A percentile compares a stretch with the other conserved stretches of the same genome.
These are phyloP conservation scores for Zelleria hepariella DNA, from an alignment of 2,888 invertebrate species.

Conservation along the genomic window DNA sequence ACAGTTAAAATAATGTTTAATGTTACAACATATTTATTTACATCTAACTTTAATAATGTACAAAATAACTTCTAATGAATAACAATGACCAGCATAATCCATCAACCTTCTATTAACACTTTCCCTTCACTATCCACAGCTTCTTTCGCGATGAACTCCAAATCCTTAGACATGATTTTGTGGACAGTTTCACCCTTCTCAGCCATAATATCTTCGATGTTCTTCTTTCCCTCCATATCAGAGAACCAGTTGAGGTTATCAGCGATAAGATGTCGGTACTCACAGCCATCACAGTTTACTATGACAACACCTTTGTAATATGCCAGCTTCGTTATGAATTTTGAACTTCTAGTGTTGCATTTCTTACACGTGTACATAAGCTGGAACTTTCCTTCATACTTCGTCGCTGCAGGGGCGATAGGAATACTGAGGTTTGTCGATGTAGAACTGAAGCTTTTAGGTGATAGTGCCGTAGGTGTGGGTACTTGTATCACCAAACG, in stretches of 20 bases:
- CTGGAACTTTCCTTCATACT: slow-evolving; percentile 73
- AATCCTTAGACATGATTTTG: slow-evolving; percentile 61
- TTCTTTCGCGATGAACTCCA: slow-evolving; percentile 62
- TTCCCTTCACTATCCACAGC: slow-evolving; percentile 24
- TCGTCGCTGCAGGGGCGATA: slow-evolving; percentile 26
- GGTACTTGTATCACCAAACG: slow-evolving; percentile 33
- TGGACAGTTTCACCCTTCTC: slow-evolving; percentile 88
- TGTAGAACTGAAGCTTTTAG: slow-evolving; percentile 38
- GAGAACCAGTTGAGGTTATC: slow-evolving; percentile 97
- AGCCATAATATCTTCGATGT: slow-evolving; percentile 92
- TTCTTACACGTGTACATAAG: slow-evolving; percentile 91
- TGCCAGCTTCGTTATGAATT: slow-evolving; percentile 86
- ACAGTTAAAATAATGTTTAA: too few species aligned
- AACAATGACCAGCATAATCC: too few species aligned
- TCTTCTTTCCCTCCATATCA: slow-evolving; percentile 80
- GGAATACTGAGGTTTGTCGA: slow-evolving; percentile 33
- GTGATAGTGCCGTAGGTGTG: slow-evolving; percentile 44
- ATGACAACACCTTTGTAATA: slow-evolving; percentile 94
- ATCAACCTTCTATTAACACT: slow-evolving; percentile 14
- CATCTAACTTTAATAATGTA: too few species aligned
- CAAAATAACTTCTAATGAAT: too few species aligned
- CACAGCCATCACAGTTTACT: slow-evolving; percentile 88
- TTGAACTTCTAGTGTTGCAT: slow-evolving; percentile 82
- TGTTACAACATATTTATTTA: too few species aligned
- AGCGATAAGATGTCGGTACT: slow-evolving; percentile 93